Base-by-base conservation (phyloP, 2,113 vertebrate genomes). In the Alligator sinensis region DNA sequence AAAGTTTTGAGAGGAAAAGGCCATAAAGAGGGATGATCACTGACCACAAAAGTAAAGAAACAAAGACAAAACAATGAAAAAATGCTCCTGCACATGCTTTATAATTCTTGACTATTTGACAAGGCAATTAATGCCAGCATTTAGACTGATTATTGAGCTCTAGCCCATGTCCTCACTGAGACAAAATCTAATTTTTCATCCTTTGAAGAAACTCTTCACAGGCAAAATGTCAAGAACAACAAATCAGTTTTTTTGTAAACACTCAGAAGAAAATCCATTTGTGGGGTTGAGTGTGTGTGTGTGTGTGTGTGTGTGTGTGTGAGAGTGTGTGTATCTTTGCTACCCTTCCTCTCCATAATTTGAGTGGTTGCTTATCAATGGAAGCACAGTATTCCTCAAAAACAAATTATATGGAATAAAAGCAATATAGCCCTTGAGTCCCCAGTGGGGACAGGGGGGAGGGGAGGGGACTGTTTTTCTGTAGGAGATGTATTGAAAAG, bases 101-200 rank as follows among this genome's bases (percentile, higher is more conserved):
- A 0, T n/a, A 91, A 82, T 62, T 87, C 72, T 87, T 3, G 4
- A 90, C 55, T 80, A 81, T 77, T 90, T 92, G 87, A 86, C 84
- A 90, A 89, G 77, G 47, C 82, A 93, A 90, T 80, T 93, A 91
- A 58, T 82, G 63, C 75, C 80, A 90, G 78, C 78, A 68, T 80
- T 85, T 92, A 85, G 27, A 62, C 21, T 38, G 21, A 79, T n/a
- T 62, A 8, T 47, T 80, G 60, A 25, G 30, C 30, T 92, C 13
- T 68, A 84, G 34, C 24, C 54, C 63, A 9, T 14, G 12, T 85
- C 83, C 89, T 91, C 60, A 28, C 82, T 75, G n/a, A 93, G 68
- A 91, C 38, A 82, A 85, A 30, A 63, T 79, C 78, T 93, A 91
- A 90, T 87, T 94, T 90, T 90, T 91, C 34, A 85, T 64, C 54